Percentiles rank a stretch among this genome's conserved stretches.
Conservation (phyloP, 2,797 vertebrate genomes). For the Tiaroga cobitis region DNA sequence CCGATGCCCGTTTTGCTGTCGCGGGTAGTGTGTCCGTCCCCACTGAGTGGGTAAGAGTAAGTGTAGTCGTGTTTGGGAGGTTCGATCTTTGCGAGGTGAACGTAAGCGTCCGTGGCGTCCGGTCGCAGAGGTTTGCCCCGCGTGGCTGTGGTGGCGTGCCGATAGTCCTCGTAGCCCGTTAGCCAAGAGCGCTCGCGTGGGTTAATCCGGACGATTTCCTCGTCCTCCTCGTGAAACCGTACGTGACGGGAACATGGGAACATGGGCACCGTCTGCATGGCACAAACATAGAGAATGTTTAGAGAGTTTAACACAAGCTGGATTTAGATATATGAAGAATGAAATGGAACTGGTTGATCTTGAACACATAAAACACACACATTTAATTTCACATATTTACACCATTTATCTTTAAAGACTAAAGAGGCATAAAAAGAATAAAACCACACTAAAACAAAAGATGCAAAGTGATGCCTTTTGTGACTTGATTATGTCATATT, state of each 20-base stretch:
- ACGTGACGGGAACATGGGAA: constrained; percentile 84
- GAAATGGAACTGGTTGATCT: neutral
- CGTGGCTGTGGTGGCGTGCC: constrained; percentile 82
- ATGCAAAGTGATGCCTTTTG: neutral
- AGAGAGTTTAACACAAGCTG: neutral
- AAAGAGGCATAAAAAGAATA: neutral
- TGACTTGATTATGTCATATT: neutral
- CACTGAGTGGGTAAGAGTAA: constrained; percentile 86
- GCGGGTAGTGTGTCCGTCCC: constrained; percentile 77
- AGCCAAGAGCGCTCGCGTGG: constrained; percentile 90
- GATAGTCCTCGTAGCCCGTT: constrained; percentile 92
- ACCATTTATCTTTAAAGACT: neutral
- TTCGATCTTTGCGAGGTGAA: constrained; percentile 87
- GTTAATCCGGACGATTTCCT: constrained; percentile 91
- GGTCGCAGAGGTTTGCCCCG: constrained; percentile 73
- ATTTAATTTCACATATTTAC: neutral
- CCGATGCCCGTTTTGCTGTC: constrained; percentile 73
- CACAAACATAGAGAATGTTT: neutral
- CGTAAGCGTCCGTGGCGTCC: constrained; percentile 82
- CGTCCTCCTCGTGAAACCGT: constrained; percentile 88
- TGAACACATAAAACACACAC: neutral
- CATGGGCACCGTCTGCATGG: constrained; percentile 79
- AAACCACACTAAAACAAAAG: neutral
- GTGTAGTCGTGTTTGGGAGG: constrained; percentile 88
- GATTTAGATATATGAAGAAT: neutral